Base-by-base conservation (phyloP, 2,888 invertebrate genomes). In the Uloborus plumipes region DNA sequence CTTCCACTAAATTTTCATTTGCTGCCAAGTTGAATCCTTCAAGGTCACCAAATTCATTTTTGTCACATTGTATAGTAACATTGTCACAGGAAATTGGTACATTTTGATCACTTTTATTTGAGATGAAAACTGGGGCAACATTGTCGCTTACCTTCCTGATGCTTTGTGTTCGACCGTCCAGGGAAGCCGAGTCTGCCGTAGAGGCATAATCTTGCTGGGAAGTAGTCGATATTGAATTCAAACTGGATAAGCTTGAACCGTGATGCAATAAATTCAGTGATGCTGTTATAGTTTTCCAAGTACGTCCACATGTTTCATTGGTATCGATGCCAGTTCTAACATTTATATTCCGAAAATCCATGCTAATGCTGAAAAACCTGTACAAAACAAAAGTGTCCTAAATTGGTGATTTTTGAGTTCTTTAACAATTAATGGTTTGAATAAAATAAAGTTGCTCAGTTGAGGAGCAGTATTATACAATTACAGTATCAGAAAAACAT, bases 241-340 rank as follows among this genome's bases (percentile, higher is more conserved):
- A 49, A 58, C 83, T 83, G 59, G 83, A 83, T 51, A 55, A 51
- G 50, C 83, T 83, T 14, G 83, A 71, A 13, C 67, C 70, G 18
- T 66, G 67, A 31, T 66, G 26, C 49, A 83, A 20, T 2, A 51
- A 14, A 22, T 39, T 26, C 13, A 74, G 22, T 1, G 80, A 72
- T n/a, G 73, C 69, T 59, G 64, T 49, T 13, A 85, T 58, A 15
- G 59, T 16, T 85, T 93, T 92, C 97, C 97, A 97, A 86, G 94
- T 93, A 89, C 95, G 95, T 0, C 97, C 97, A 20, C 95, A 95
- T 85, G 94, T 86, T 50, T 88, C 88, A 65, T 85, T 85, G 2
- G 85, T 66, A 14, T 87, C 87, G 1, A 89, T 85, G 0, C 88
- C 87, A 11, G 87, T 87, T 22, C 89, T 86, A 62, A 87, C 87